Conservation (phyloP, 2,113 vertebrate genomes). For the Aegotheles bennettii region DNA sequence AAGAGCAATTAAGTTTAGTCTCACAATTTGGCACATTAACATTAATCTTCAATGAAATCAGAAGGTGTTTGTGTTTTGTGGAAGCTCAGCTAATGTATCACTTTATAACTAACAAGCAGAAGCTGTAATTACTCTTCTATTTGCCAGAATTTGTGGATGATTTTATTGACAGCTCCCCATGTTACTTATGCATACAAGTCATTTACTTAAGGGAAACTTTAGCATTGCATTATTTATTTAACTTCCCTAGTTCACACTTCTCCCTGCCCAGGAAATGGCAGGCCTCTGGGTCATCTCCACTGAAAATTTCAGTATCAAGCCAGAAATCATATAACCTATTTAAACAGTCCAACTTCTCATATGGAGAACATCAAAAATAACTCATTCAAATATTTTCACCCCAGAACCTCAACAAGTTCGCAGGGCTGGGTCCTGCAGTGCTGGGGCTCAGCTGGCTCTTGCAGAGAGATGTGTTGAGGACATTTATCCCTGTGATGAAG, state of each 20-base stretch:
- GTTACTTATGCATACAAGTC: neutral
- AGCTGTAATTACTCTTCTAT: conserved; percentile 32
- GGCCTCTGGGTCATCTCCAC: neutral
- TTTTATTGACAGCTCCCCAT: conserved; percentile 11
- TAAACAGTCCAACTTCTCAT: neutral
- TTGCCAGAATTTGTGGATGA: conserved; percentile 5
- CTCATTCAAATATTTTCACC: no score
- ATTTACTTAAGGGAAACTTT: neutral
- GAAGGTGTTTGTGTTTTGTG: conserved; percentile 27
- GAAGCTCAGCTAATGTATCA: conserved; percentile 23
- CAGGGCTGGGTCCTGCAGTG: no score
- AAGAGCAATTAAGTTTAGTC: conserved; percentile 57
- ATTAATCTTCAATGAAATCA: conserved; percentile 60
- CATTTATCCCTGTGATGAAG: no score
- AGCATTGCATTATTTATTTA: neutral
- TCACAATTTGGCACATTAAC: conserved; percentile 52
- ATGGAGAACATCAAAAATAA: neutral
- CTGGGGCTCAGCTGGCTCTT: no score
- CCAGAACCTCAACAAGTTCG: no score
- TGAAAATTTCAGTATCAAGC: neutral
- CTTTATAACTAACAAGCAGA: conserved; percentile 4
- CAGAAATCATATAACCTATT: neutral
- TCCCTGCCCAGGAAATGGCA: neutral
- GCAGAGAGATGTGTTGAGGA: no score
- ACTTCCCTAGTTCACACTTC: neutral